Evolutionary conservation across 2,113 vertebrate species (phyloP).

Genomic region (Pseudonaja textilis): DNA sequence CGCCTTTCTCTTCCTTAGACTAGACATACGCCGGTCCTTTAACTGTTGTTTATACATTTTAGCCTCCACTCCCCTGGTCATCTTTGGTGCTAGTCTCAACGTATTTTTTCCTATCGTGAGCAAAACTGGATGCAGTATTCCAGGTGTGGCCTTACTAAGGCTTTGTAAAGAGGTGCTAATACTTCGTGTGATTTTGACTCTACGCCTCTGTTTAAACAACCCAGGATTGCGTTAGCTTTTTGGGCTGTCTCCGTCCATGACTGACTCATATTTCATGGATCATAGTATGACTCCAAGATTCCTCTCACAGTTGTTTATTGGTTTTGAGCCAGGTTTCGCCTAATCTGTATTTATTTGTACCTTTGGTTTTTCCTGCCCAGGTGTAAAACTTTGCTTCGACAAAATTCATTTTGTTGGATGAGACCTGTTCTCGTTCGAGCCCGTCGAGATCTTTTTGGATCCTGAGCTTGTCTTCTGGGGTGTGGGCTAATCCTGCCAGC

Average conservation of each 20-base stretch:
- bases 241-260: background rate
- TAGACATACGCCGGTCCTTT: too few relatives aligned
- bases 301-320: background rate
- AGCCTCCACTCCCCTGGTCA: too few relatives aligned
- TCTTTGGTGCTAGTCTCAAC: background rate
- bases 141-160: background rate
- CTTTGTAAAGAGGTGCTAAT: background rate
- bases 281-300: background rate
- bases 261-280: background rate
- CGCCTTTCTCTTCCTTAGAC: background rate
- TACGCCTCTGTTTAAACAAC: background rate
- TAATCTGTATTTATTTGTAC: background rate
- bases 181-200: background rate
- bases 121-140: background rate
- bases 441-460: background rate
- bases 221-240: background rate
- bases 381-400: background rate
- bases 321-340: background rate
- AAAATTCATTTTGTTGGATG: background rate
- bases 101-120: background rate
- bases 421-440: background rate
- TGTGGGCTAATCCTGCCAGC: background rate
- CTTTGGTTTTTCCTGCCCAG: background rate
- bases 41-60: too few relatives aligned
- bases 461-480: background rate